These are phyloP conservation scores for Brotula barbata DNA, from an alignment of 2,797 vertebrate genomes.

Conservation along the genomic window DNA sequence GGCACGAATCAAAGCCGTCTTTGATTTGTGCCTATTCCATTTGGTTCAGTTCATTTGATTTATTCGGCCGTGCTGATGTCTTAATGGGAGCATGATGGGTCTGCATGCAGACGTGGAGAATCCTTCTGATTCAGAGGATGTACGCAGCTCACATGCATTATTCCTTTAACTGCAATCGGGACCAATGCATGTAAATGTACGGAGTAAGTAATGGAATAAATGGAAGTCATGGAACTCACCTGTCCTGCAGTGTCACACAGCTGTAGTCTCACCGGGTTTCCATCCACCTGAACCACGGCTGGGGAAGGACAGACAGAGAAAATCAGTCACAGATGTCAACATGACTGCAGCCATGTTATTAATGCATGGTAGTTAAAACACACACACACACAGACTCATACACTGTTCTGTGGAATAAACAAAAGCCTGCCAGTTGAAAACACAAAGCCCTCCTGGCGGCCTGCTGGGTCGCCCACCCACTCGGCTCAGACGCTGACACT, in stretches of 20 bases:
- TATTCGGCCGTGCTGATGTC: too few species aligned
- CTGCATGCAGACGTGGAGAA: too few species aligned
- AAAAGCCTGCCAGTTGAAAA: conserved; percentile 61
- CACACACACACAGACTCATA: conserved; percentile 1
- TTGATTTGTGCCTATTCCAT: too few species aligned
- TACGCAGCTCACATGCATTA: too few species aligned
- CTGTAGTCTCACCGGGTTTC: conserved; percentile 83
- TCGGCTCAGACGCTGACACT: conserved; percentile 47
- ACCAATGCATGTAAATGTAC: too few species aligned
- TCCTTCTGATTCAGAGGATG: too few species aligned
- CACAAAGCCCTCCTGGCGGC: conserved; percentile 48
- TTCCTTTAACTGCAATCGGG: too few species aligned
- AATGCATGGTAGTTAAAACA: conserved; percentile 16
- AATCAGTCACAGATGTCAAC: conserved; percentile 54
- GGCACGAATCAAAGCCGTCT: too few species aligned
- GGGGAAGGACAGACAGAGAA: conserved; percentile 43
- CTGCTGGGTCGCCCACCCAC: conserved; percentile 61
- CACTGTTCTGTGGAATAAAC: conserved; percentile 47
- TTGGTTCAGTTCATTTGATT: too few species aligned
- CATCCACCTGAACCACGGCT: conserved; percentile 86
- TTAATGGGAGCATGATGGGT: too few species aligned
- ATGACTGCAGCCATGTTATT: conserved; percentile 32
- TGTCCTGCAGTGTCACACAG: conserved; percentile 88
- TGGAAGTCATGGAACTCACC: too few species aligned
- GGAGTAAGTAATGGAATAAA: too few species aligned